Evolutionary conservation across 2,797 vertebrate species (phyloP).

Genomic region (Chloroceryle amazona): DNA sequence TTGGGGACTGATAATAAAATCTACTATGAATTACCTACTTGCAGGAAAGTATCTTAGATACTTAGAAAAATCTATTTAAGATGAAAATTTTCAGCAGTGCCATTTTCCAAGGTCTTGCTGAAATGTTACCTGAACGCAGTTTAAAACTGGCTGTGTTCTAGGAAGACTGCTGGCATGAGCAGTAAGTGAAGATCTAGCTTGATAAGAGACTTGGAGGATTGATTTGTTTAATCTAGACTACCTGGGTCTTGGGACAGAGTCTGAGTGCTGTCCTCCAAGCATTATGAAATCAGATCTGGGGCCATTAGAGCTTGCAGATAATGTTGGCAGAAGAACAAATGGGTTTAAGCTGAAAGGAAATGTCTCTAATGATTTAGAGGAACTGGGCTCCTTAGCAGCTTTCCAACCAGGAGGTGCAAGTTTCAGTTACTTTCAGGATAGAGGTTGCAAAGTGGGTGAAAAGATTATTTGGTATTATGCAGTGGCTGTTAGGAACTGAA

Average conservation of each 20-base stretch:
- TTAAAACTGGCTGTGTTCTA: not conserved
- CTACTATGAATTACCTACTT: not conserved
- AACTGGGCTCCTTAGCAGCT: fast-evolving
- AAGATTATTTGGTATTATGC: not conserved
- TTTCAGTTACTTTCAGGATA: not conserved
- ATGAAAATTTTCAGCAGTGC: not conserved
- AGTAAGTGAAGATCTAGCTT: not conserved
- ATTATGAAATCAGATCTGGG: not conserved
- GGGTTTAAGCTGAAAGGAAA: conserved; percentile 1
- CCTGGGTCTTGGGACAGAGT: not conserved
- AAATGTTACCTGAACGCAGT: not conserved
- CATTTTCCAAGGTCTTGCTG: not conserved
- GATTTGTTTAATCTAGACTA: conserved; percentile 38
- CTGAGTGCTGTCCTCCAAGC: not conserved
- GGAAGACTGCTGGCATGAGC: not conserved
- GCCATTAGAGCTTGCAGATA: not conserved
- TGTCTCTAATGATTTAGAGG: not conserved
- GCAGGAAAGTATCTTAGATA: not conserved
- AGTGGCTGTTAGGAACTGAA: not conserved
- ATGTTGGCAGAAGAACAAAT: conserved; percentile 30
- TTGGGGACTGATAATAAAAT: not conserved
- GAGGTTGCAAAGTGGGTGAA: not conserved
- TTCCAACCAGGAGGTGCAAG: not conserved
- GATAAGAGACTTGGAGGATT: not conserved
- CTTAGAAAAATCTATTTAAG: not conserved